These are phyloP conservation scores for Tachysurus fulvidraco DNA, from an alignment of 2,113 vertebrate genomes.

Conservation along the genomic window DNA sequence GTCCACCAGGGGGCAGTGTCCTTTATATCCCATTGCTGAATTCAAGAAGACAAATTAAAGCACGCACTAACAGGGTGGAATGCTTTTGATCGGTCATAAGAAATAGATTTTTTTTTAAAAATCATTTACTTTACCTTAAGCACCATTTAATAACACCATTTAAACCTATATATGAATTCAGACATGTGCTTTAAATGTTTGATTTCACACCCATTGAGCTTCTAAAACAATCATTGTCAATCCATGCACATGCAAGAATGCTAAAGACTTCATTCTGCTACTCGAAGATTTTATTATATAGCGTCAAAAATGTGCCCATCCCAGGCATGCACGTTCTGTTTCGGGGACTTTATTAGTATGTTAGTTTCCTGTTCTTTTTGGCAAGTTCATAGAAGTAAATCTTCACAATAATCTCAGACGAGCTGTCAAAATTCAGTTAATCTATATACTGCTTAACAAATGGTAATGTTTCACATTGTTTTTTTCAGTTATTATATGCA, in stretches of 20 bases:
- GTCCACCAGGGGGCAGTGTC: slow-evolving; percentile 38
- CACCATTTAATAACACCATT: no score
- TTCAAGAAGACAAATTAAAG: background rate
- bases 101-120: background rate
- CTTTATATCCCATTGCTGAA: background rate
- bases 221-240: background rate
- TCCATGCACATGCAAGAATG: background rate
- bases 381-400: no score
- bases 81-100: background rate
- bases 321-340: no score
- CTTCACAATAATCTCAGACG: background rate
- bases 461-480: background rate
- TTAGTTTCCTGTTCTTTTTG: no score
- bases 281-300: background rate
- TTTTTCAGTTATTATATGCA: background rate
- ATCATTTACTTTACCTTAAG: no score
- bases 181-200: background rate
- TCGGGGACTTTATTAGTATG: no score
- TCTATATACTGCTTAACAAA: no score
- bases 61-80: background rate
- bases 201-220: background rate
- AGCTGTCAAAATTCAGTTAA: background rate
- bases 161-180: background rate
- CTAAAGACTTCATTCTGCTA: background rate
- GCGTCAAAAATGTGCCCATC: background rate